Evolutionary conservation across 1,140 invertebrate species (phyloP).

Genomic region (Ceratina japonica): DNA sequence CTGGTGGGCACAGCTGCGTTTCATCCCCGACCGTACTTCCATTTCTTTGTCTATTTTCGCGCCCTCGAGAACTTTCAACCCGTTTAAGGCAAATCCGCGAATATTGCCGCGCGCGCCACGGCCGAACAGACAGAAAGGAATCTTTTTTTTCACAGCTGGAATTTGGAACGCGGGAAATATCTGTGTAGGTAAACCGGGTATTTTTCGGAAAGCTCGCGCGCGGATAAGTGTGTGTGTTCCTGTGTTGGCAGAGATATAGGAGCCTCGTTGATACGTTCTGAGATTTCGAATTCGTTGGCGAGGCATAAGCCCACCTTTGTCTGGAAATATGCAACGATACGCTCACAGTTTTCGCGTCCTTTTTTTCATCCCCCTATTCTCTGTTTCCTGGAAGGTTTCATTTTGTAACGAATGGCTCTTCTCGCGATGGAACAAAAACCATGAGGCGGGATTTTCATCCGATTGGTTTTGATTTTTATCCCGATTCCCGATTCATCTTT

Average conservation of each 20-base stretch:
- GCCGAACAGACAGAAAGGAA: not conserved
- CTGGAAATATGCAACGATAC: slow-evolving; percentile 30
- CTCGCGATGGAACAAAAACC: slow-evolving; percentile 26
- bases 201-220: not conserved
- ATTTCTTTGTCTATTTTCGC: slow-evolving; percentile 9
- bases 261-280: slow-evolving; percentile 22
- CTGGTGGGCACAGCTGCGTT: not conserved
- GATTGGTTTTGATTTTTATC: not conserved
- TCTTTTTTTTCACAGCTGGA: slow-evolving; percentile 21
- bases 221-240: slow-evolving; percentile 26
- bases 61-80: slow-evolving; percentile 33
- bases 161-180: slow-evolving; percentile 16
- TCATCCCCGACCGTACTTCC: not conserved
- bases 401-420: slow-evolving; percentile 42
- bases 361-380: not conserved
- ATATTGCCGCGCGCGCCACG: slow-evolving; percentile 47
- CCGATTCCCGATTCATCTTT: too few relatives aligned
- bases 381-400: not conserved
- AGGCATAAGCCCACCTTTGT: slow-evolving; percentile 52
- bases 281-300: slow-evolving; percentile 33
- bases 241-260: slow-evolving; percentile 26
- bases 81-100: slow-evolving; percentile 54
- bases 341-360: slow-evolving; percentile 3
- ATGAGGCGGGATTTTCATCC: slow-evolving; percentile 1
- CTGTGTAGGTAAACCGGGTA: not conserved